Percentiles rank a stretch among this genome's conserved stretches.
Evolutionary conservation across 2,113 vertebrate genomes (phyloP).

Genomic region (Tachycineta bicolor): DNA sequence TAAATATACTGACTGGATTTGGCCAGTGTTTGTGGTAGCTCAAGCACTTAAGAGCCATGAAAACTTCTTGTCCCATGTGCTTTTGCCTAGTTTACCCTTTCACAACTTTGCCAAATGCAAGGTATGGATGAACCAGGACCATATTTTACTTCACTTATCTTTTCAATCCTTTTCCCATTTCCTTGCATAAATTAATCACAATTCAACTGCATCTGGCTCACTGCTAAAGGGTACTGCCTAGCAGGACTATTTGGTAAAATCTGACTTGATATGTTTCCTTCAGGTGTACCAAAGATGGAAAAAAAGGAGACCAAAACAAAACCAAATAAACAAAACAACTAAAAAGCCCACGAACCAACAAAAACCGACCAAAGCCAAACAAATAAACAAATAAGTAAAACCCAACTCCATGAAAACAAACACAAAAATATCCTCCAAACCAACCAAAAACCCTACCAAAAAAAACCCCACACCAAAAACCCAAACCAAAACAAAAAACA

Average conservation of each 20-base stretch:
- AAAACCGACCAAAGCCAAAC: not conserved
- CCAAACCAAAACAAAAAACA: not conserved
- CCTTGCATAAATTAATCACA: not conserved
- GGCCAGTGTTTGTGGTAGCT: not conserved
- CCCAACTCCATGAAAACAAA: not conserved
- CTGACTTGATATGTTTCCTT: not conserved
- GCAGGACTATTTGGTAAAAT: not conserved
- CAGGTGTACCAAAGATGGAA: not conserved
- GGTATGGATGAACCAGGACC: not conserved
- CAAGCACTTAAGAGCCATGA: not conserved
- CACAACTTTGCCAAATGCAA: not conserved
- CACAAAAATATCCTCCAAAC: not conserved
- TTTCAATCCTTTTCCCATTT: not conserved
- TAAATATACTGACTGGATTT: not conserved
- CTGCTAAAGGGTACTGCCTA: not conserved
- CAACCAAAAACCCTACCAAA: not conserved
- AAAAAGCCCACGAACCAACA: too few species aligned
- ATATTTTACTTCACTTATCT: not conserved
- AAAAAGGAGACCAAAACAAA: not conserved
- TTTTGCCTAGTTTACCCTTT: not conserved
- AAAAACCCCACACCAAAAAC: not conserved
- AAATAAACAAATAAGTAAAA: not conserved
- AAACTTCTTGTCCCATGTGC: not conserved
- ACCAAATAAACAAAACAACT: not conserved
- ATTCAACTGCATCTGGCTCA: not conserved